A percentile compares a stretch with the other conserved stretches of the same genome.
phyloP scores from a whole-genome alignment of 2,113 vertebrate genomes.

The Rhinogobius similis region DNA sequence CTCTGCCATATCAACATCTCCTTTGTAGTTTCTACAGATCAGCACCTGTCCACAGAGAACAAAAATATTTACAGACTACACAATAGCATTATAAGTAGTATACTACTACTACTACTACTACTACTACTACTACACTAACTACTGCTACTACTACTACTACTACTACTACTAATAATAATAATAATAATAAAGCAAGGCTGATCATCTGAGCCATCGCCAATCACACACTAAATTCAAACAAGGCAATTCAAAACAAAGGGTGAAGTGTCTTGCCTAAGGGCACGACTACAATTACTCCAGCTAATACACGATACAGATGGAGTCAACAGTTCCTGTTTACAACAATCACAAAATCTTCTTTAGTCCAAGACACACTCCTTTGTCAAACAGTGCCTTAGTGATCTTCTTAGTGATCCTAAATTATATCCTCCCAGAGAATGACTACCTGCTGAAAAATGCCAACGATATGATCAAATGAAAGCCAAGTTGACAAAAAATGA shows the following conservation, averaged over 20 bases:
- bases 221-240: too few species aligned
- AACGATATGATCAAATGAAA: neutral
- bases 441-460: neutral
- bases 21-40: constrained; percentile 94
- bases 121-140: too few species aligned
- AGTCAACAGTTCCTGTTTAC: neutral
- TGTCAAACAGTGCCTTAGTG: neutral
- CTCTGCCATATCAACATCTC: constrained; percentile 87
- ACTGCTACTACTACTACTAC: too few species aligned
- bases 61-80: neutral
- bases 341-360: neutral
- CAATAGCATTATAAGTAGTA: neutral
- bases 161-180: too few species aligned
- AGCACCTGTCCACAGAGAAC: constrained; percentile 76
- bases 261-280: neutral
- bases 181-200: too few species aligned
- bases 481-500: neutral
- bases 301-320: too few species aligned
- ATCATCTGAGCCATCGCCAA: too few species aligned
- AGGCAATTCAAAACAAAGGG: too few species aligned
- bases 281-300: too few species aligned
- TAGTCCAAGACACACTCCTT: neutral
- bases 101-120: too few species aligned
- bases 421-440: neutral
- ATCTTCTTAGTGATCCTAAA: neutral